Conservation (phyloP, 2,797 vertebrate genomes). For the Sebastes cheni region DNA sequence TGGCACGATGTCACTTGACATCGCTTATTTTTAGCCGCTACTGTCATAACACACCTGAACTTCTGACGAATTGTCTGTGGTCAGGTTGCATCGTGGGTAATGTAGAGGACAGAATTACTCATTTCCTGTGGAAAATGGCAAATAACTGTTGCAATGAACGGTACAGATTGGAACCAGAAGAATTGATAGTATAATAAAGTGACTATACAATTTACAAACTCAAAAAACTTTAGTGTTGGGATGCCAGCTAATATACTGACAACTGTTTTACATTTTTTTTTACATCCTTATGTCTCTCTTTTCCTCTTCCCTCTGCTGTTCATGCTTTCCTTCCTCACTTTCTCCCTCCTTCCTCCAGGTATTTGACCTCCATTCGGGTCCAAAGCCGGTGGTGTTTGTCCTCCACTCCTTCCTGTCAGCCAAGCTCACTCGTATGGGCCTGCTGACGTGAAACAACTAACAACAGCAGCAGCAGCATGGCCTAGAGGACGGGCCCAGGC, state of each 20-base stretch:
- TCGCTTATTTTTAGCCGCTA: not conserved
- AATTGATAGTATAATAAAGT: not conserved
- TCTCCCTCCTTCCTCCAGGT: conserved; percentile 74
- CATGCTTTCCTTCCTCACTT: not conserved
- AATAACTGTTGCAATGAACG: not conserved
- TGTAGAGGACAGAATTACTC: not conserved
- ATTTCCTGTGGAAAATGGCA: not conserved
- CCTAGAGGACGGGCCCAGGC: not conserved
- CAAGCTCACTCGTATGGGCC: conserved; percentile 96
- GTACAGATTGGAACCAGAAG: not conserved
- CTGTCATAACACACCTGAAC: not conserved
- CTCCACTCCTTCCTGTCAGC: conserved; percentile 97
- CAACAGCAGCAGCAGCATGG: not conserved
- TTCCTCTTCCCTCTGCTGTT: not conserved
- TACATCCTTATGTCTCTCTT: not conserved
- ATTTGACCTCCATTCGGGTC: conserved; percentile 94
- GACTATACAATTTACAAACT: not conserved
- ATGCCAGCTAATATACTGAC: not conserved
- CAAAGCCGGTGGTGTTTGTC: conserved; percentile 95
- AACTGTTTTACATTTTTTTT: not conserved
- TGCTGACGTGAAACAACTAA: conserved; percentile 85
- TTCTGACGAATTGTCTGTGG: not conserved
- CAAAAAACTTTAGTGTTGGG: not conserved
- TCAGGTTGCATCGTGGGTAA: not conserved
- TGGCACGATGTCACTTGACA: not conserved